Percentiles rank a stretch among this genome's conserved stretches.
These are phyloP conservation scores for Herminia tarsipennalis DNA, from an alignment of 2,888 invertebrate species.

Conservation along the genomic window DNA sequence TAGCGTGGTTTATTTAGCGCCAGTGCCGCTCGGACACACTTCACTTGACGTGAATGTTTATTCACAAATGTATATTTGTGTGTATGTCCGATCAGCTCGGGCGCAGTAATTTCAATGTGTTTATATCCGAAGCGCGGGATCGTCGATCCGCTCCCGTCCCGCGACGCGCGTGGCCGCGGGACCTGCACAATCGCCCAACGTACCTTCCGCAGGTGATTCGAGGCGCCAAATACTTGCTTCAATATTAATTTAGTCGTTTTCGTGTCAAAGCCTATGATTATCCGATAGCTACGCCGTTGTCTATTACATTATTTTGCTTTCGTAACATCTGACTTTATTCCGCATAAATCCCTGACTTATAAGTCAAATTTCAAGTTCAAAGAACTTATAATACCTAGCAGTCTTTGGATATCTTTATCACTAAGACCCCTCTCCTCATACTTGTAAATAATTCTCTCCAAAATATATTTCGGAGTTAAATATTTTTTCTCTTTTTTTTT, in stretches of 20 bases:
- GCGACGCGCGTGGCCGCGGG: constrained; percentile 41
- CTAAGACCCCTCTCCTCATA: constrained; percentile 79
- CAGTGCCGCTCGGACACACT: constrained; percentile 28
- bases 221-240: constrained; percentile 63
- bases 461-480: constrained; percentile 83
- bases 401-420: constrained; percentile 84
- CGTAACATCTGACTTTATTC: constrained; percentile 73
- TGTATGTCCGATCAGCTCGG: too few species aligned
- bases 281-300: constrained; percentile 67
- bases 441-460: constrained; percentile 84
- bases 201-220: constrained; percentile 45
- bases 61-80: too few species aligned
- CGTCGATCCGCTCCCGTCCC: constrained; percentile 31
- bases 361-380: constrained; percentile 76
- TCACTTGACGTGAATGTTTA: neutral
- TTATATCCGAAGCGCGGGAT: constrained; percentile 53
- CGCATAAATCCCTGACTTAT: constrained; percentile 76
- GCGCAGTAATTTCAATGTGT: constrained; percentile 26
- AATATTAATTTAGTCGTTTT: constrained; percentile 55
- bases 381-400: constrained; percentile 82
- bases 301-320: constrained; percentile 65
- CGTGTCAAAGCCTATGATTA: constrained; percentile 69
- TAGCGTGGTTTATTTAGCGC: constrained; percentile 46
- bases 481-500: constrained; percentile 65
- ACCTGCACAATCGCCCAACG: constrained; percentile 43